These are phyloP conservation scores for Thamnophis sirtalis DNA, from an alignment of 2,113 vertebrate species.

Conservation along the genomic window DNA sequence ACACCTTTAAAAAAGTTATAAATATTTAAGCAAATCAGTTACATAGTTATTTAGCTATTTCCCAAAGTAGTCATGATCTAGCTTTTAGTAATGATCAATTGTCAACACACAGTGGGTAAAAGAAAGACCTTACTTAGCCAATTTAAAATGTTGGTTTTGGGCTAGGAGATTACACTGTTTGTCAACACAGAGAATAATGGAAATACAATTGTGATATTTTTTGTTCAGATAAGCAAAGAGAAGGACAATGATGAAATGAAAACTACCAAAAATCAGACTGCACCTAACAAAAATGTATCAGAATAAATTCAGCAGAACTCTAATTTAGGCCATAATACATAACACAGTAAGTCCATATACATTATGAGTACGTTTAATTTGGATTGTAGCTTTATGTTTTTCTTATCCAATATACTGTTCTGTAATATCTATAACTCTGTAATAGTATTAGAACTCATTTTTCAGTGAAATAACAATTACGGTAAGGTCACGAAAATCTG, in stretches of 20 bases:
- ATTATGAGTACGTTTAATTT: not conserved
- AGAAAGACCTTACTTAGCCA: not conserved
- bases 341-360: not conserved
- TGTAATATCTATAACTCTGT: not conserved
- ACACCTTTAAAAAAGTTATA: constrained; percentile 76
- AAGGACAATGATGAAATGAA: not conserved
- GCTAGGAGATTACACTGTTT: not conserved
- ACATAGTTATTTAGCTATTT: not conserved
- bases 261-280: not conserved
- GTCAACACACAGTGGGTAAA: not conserved
- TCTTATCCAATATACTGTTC: not conserved
- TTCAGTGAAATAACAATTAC: not conserved
- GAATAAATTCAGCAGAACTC: not conserved
- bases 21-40: not conserved
- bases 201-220: not conserved
- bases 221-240: not conserved
- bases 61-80: not conserved
- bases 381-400: not conserved
- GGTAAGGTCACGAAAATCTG: not conserved
- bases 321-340: not conserved
- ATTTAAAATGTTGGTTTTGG: not conserved
- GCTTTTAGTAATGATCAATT: not conserved
- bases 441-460: not conserved
- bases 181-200: not conserved
- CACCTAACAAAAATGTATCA: not conserved